phyloP scores from a whole-genome alignment of 2,888 invertebrate species.

The Tinea trinotella region DNA sequence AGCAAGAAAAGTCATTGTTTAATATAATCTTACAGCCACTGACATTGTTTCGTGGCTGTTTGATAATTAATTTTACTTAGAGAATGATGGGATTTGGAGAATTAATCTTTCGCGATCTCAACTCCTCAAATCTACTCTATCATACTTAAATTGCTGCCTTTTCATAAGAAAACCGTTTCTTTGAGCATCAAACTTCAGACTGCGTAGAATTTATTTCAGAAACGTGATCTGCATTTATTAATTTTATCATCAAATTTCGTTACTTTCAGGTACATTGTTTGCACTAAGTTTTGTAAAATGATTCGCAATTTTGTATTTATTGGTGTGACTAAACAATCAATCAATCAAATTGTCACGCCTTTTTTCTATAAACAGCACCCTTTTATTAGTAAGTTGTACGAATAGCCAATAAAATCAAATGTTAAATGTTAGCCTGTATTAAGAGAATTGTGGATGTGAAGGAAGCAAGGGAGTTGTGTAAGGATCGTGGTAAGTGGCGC shows the following conservation, averaged over 20 bases:
- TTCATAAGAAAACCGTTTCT: conserved; percentile 5
- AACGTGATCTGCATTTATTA: conserved; percentile 12
- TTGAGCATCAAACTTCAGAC: conserved; percentile 1
- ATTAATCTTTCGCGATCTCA: conserved; percentile 15
- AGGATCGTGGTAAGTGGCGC: no score
- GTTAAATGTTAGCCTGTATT: no score
- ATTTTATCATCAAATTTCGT: conserved; percentile 4
- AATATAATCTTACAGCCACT: conserved; percentile 14
- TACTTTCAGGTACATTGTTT: background rate
- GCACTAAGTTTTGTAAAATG: no score
- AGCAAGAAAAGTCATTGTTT: conserved; percentile 8
- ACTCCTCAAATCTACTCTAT: conserved; percentile 15
- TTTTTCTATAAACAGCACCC: no score
- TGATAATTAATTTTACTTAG: conserved; percentile 18
- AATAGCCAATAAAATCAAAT: no score
- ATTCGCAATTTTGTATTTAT: no score
- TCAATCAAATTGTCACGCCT: no score
- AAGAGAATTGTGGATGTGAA: no score
- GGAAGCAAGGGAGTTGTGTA: no score
- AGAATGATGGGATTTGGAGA: conserved; percentile 15
- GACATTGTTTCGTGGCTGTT: conserved; percentile 16
- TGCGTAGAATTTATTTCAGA: conserved; percentile 5
- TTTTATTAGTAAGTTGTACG: no score
- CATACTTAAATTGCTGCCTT: conserved; percentile 17
- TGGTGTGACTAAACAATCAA: no score